Evolutionary conservation across 2,888 invertebrate genomes (phyloP).

Genomic region (Limnephilus lunatus): DNA sequence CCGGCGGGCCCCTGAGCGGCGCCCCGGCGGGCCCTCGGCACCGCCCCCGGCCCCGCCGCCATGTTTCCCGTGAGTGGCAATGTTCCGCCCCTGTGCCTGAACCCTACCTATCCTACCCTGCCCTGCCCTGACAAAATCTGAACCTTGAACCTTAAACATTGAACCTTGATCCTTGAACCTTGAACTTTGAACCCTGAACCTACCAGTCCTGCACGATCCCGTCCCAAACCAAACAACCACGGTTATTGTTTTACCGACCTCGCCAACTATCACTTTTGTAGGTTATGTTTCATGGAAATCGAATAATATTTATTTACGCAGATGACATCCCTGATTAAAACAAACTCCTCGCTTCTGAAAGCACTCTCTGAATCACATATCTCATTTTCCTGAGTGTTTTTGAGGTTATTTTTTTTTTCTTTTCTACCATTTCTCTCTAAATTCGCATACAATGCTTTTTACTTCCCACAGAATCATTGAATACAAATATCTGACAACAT

Average conservation of each 20-base stretch:
- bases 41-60: conserved; percentile 72
- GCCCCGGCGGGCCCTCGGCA: conserved; percentile 31
- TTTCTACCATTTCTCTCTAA: background rate
- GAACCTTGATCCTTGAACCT: conserved; percentile 39
- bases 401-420: too few species aligned
- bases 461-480: background rate
- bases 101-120: conserved; percentile 65
- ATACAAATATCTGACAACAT: background rate
- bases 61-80: conserved; percentile 71
- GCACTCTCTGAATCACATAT: too few species aligned
- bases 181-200: conserved; percentile 64
- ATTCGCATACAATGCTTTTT: background rate
- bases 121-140: conserved; percentile 59
- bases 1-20: conserved; percentile 41
- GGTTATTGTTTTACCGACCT: conserved; percentile 53
- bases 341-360: too few species aligned
- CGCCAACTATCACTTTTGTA: conserved; percentile 46
- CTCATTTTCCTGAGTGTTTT: too few species aligned
- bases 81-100: conserved; percentile 67
- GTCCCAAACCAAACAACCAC: conserved; percentile 9
- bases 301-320: background rate
- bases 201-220: conserved; percentile 65
- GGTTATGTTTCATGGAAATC: background rate
- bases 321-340: too few species aligned
- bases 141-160: conserved; percentile 44